Conservation (phyloP, 2,797 vertebrate species). For the Urocyon cinereoargenteus region DNA sequence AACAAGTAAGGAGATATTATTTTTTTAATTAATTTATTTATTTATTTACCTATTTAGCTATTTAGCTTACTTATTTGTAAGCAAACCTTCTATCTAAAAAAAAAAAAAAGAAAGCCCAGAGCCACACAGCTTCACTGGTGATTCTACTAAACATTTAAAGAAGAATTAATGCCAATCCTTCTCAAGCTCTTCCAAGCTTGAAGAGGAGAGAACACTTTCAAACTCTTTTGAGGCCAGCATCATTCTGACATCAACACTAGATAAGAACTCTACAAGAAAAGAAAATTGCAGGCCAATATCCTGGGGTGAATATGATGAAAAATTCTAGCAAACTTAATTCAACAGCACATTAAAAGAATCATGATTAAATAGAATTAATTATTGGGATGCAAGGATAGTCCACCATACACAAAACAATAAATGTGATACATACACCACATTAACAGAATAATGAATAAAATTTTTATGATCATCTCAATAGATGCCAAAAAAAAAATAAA, state of each 20-base stretch:
- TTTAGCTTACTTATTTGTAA: not conserved
- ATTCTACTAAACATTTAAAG: not conserved
- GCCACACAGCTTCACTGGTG: not conserved
- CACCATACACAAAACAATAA: not conserved
- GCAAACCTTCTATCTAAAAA: not conserved
- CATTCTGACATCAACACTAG: not conserved
- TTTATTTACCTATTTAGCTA: no score
- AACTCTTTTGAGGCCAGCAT: not conserved
- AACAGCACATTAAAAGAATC: not conserved
- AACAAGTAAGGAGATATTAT: not conserved
- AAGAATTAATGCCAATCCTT: not conserved
- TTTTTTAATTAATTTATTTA: no score
- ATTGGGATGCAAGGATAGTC: not conserved
- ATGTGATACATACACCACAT: not conserved
- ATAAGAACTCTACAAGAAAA: not conserved
- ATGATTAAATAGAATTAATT: not conserved
- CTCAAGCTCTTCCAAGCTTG: not conserved
- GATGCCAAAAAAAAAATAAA: not conserved
- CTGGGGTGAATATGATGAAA: not conserved
- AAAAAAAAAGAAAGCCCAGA: not conserved
- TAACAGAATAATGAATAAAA: not conserved
- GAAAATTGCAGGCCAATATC: not conserved
- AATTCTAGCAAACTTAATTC: not conserved
- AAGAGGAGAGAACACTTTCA: not conserved
- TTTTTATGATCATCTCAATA: not conserved